phyloP scores from a whole-genome alignment of 2,888 invertebrate genomes.

The Melinopterus prodromus region DNA sequence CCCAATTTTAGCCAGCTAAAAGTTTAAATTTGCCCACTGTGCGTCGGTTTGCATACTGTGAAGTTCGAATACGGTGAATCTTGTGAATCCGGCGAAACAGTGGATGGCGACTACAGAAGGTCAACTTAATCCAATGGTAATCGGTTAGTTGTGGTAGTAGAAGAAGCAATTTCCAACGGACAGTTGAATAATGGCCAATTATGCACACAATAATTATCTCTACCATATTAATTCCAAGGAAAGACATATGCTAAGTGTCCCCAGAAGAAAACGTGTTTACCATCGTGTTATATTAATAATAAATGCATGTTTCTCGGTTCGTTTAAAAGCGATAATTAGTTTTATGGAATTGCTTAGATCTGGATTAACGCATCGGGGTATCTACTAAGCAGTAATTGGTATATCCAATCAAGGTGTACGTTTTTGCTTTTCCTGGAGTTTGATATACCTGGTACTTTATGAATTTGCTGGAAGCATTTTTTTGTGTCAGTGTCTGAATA shows the following conservation, averaged over 20 bases:
- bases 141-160: slow-evolving; percentile 4
- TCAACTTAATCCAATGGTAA: slow-evolving; percentile 4
- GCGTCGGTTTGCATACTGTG: neutral
- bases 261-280: slow-evolving; percentile 4
- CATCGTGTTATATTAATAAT: neutral
- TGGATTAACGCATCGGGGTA: neutral
- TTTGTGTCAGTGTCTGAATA: too few species aligned
- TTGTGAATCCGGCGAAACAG: neutral
- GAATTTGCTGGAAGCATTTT: too few species aligned
- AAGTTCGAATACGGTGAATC: neutral
- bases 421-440: neutral
- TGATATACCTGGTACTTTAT: neutral
- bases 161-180: neutral
- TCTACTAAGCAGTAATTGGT: neutral
- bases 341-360: neutral
- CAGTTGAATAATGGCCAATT: neutral
- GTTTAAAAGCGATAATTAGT: neutral
- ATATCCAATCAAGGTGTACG: neutral
- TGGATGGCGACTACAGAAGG: neutral
- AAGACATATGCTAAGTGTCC: neutral
- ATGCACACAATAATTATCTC: neutral
- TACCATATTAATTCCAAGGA: neutral
- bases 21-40: too few species aligned
- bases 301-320: neutral
- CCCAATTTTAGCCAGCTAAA: too few species aligned